Conservation (phyloP, 2,113 vertebrate genomes). For the Chrysochloris asiatica region DNA sequence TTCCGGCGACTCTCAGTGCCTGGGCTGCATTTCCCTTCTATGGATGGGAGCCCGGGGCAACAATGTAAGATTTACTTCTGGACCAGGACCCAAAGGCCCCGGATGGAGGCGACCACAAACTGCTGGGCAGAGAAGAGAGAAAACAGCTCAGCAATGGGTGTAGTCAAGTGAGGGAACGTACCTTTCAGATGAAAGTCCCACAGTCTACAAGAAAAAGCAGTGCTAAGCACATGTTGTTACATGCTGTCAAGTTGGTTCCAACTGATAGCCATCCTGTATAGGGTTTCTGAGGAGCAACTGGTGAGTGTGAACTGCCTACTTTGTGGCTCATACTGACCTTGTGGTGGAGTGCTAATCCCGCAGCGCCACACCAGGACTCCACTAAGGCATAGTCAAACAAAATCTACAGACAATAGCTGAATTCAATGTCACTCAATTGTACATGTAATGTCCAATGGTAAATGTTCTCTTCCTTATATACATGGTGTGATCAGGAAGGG, state of each 20-base stretch:
- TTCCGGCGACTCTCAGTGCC: neutral
- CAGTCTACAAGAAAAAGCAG: neutral
- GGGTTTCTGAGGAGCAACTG: no score
- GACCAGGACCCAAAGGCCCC: neutral
- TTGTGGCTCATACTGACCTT: no score
- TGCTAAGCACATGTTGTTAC: no score
- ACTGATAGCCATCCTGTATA: no score
- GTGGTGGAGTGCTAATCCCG: no score
- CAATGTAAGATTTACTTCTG: neutral
- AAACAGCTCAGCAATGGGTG: neutral
- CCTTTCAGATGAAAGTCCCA: neutral
- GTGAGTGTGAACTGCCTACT: no score
- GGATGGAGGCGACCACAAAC: neutral
- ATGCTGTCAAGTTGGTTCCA: no score
- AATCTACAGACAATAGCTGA: neutral
- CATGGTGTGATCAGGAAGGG: no score
- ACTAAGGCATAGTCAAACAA: neutral
- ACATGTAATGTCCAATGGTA: neutral
- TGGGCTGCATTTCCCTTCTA: neutral
- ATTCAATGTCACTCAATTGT: neutral
- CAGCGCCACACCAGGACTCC: no score
- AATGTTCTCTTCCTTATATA: neutral
- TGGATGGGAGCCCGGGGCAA: neutral
- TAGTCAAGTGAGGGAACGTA: neutral
- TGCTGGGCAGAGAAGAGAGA: neutral